Percentiles rank a stretch among this genome's conserved stretches.
These are phyloP conservation scores for Tachypleus tridentatus DNA, from an alignment of 1,140 invertebrate genomes.

Conservation along the genomic window DNA sequence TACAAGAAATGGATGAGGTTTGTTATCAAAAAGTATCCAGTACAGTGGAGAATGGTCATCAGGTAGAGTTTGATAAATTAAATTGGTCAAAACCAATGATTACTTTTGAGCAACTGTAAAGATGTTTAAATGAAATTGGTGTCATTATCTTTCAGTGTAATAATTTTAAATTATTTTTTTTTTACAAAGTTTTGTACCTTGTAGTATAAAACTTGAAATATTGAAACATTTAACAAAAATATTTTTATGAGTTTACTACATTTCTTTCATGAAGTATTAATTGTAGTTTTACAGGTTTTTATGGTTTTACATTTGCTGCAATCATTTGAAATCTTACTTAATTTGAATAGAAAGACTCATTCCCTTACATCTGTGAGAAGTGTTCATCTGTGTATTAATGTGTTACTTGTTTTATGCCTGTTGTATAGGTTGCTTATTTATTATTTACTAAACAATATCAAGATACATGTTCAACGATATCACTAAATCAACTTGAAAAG, in stretches of 20 bases:
- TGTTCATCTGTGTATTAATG: no score
- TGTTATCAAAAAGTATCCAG: constrained; percentile 87
- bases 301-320: neutral
- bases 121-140: constrained; percentile 5
- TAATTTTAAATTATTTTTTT: constrained; percentile 5
- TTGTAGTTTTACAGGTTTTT: neutral
- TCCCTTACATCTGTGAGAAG: no score
- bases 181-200: neutral
- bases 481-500: no score
- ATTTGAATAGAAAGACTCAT: no score
- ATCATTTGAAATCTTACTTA: no score
- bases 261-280: neutral
- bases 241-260: neutral
- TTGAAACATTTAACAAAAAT: no score
- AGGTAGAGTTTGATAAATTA: constrained; percentile 40
- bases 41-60: constrained; percentile 77
- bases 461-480: no score
- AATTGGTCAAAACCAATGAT: neutral
- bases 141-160: constrained; percentile 9
- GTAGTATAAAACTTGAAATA: no score
- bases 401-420: no score
- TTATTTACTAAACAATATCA: no score
- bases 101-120: constrained; percentile 10
- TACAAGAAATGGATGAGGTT: constrained; percentile 77
- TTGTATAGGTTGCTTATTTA: no score